A percentile compares a stretch with the other conserved stretches of the same genome.
These are phyloP conservation scores for Xenopus petersii DNA, from an alignment of 2,797 vertebrate species.

Conservation along the genomic window DNA sequence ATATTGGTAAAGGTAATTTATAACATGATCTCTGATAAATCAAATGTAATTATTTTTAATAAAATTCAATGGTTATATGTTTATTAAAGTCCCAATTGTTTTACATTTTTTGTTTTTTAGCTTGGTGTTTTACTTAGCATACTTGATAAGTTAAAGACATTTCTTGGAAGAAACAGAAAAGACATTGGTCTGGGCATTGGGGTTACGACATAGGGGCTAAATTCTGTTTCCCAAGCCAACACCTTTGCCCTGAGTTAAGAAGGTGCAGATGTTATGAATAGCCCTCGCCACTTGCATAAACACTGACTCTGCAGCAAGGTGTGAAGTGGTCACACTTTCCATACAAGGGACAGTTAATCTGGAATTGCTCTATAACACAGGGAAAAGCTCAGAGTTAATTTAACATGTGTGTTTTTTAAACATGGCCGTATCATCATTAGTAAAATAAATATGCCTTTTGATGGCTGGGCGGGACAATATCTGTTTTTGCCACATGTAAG, in stretches of 20 bases:
- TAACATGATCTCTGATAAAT: no score
- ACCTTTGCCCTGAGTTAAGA: constrained; percentile 51
- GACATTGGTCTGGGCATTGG: constrained; percentile 16
- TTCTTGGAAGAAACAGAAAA: not conserved
- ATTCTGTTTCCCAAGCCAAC: constrained; percentile 57
- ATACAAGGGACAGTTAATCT: constrained; percentile 13
- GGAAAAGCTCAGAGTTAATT: constrained; percentile 5
- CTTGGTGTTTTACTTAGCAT: no score
- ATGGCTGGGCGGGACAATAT: no score
- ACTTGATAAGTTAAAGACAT: no score
- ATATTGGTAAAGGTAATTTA: no score
- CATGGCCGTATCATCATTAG: not conserved
- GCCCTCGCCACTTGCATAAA: constrained; percentile 67
- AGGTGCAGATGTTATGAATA: constrained; percentile 29
- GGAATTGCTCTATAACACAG: constrained; percentile 9
- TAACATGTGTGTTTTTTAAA: constrained; percentile 33
- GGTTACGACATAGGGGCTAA: constrained; percentile 17
- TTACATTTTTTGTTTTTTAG: no score
- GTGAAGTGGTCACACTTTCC: constrained; percentile 65
- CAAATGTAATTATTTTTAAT: no score
- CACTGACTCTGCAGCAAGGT: constrained; percentile 65
- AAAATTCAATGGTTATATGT: no score
- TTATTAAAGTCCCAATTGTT: no score
- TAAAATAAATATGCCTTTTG: constrained; percentile 1
- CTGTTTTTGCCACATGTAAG: no score